Evolutionary conservation across 2,888 invertebrate species (phyloP).

Genomic region (Coelinius sp.): DNA sequence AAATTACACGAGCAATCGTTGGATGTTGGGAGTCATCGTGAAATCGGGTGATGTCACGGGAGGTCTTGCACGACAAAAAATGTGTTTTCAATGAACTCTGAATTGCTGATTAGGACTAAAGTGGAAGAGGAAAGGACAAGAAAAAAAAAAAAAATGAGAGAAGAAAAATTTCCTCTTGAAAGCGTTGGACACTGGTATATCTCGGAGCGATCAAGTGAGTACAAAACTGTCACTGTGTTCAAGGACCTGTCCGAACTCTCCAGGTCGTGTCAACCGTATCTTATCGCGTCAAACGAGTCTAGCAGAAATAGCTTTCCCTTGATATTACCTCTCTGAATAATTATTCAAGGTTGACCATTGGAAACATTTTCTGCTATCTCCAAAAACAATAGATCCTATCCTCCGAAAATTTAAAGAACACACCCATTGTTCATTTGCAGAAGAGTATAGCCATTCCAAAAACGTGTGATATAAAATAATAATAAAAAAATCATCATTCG

Average conservation of each 20-base stretch:
- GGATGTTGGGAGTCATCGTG: slow-evolving; percentile 44
- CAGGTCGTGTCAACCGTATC: slow-evolving; percentile 52
- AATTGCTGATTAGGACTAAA: slow-evolving; percentile 24
- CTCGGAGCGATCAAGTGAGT: slow-evolving; percentile 51
- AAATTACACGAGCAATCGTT: slow-evolving; percentile 64
- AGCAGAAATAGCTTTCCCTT: slow-evolving; percentile 19
- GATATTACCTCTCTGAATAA: background rate
- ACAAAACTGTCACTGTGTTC: slow-evolving; percentile 52
- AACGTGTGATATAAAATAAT: slow-evolving; percentile 11
- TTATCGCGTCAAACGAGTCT: slow-evolving; percentile 50
- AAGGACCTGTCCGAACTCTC: background rate
- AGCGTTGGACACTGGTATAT: slow-evolving; percentile 48
- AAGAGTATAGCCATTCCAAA: background rate
- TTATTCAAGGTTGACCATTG: slow-evolving; percentile 8
- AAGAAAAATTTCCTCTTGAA: slow-evolving; percentile 41
- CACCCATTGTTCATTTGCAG: background rate
- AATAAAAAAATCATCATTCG: background rate
- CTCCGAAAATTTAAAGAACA: background rate
- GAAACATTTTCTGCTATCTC: background rate
- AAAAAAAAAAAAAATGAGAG: background rate
- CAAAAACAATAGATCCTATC: background rate
- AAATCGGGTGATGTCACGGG: slow-evolving; percentile 32
- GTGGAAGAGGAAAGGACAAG: too few relatives aligned
- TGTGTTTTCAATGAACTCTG: background rate
- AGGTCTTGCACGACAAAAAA: slow-evolving; percentile 1